Evolutionary conservation across 2,888 invertebrate species (phyloP), one percentile per base, ranked within the genome.

Genomic region (Drosophila austrosaltans): DNA sequence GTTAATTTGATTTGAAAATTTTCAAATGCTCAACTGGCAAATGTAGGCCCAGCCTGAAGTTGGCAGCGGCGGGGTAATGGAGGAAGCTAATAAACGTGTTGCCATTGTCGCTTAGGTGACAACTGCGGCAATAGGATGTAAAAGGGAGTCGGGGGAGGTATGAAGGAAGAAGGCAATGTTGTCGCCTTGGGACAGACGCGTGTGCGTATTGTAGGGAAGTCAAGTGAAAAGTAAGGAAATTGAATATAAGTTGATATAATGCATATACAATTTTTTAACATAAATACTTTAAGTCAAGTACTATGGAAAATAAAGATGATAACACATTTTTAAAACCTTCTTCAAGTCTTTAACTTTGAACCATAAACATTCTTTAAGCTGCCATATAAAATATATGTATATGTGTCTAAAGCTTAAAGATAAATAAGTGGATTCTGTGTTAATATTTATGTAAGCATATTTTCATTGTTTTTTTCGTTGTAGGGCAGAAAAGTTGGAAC

Each of bases 1-100:
- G 86, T 81, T 83, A 86, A 83, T 83, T 83, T 83, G 77, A 83
- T 83, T 83, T 83, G 74, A 77, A 78, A 78, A 69, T 68, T 73
- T 79, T 72, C 63, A 71, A 82, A 76, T 77, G 83, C 72, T 53
- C 64, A 67, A 48, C 32, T 66, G 60, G 22, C 56, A 64, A 32
- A 58, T 53, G 64, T 66, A 79, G 72, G 79, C 68, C 28, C 61
- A 25, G 69, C 20, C 40, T 25, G 1, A 2, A 32, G n/a, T 25
- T 12, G 3, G 1, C 12, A 6, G 16, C 25, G 10, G 42, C 3
- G 12, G 30, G 8, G 36, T 44, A 25, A 36, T 22, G 54, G 44
- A 65, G 39, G 66, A 42, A 58, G 76, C 85, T 77, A 84, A 82
- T 81, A 79, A 84, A 79, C 68, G 69, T 77, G 79, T 77, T 66